Percentiles rank a stretch among this genome's conserved stretches.
Evolutionary conservation across 2,888 invertebrate genomes (phyloP).

Genomic region (Cephus pulcher): DNA sequence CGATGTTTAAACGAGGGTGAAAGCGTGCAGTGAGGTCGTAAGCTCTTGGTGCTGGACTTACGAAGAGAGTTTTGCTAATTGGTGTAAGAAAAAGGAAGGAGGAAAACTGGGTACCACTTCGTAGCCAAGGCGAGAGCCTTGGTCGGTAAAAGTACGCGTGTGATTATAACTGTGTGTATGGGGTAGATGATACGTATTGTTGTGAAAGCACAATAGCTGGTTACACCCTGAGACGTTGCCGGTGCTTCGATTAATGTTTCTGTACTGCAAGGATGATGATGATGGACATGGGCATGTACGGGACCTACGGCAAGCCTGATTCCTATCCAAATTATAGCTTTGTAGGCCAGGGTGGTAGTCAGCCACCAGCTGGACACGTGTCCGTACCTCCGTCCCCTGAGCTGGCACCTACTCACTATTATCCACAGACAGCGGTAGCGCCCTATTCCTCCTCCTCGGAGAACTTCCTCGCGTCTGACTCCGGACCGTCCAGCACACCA

Average conservation of each 20-base stretch:
- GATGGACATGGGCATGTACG: slow-evolving; percentile 87
- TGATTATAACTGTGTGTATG: not conserved
- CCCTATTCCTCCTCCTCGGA: slow-evolving; percentile 65
- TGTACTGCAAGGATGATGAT: slow-evolving; percentile 74
- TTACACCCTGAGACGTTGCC: not conserved
- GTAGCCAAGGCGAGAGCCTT: not conserved
- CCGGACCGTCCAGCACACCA: slow-evolving; percentile 43
- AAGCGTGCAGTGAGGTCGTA: not conserved
- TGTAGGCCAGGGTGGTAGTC: slow-evolving; percentile 47
- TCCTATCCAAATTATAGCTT: slow-evolving; percentile 61
- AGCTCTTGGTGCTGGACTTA: not conserved
- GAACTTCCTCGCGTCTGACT: slow-evolving; percentile 49
- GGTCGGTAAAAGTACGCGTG: not conserved
- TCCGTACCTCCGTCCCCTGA: slow-evolving; percentile 67
- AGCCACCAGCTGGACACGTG: slow-evolving; percentile 69
- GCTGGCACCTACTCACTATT: slow-evolving; percentile 56
- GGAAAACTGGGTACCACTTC: not conserved
- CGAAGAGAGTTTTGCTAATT: not conserved
- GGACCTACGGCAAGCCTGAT: slow-evolving; percentile 66
- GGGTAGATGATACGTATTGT: not conserved
- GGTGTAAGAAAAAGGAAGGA: not conserved
- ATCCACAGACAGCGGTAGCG: slow-evolving; percentile 57
- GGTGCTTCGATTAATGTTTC: slow-evolving; percentile 50
- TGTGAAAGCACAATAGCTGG: not conserved
- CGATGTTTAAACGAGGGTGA: not conserved